These are phyloP conservation scores for Leuciscus waleckii DNA, from an alignment of 2,797 vertebrate genomes.

Conservation along the genomic window DNA sequence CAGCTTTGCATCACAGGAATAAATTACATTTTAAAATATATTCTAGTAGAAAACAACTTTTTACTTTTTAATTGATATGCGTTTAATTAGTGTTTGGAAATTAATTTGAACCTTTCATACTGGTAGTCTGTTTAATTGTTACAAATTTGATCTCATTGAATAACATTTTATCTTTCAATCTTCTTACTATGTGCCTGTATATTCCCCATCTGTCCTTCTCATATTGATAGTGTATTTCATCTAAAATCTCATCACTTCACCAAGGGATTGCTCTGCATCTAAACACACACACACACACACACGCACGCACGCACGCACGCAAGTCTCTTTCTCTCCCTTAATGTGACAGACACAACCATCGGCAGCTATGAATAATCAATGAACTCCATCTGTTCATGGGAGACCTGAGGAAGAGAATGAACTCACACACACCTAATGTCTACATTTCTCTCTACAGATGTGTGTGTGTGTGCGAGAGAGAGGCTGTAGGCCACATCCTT, in stretches of 20 bases:
- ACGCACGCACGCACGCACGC: slow-evolving; percentile 23
- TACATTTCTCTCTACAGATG: slow-evolving; percentile 17
- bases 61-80: too few species aligned
- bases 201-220: slow-evolving; percentile 26
- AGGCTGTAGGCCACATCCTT: slow-evolving; percentile 42
- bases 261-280: slow-evolving; percentile 24
- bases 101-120: not conserved
- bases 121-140: not conserved
- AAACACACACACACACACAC: slow-evolving; percentile 29
- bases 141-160: not conserved
- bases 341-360: slow-evolving; percentile 80
- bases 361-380: slow-evolving; percentile 85
- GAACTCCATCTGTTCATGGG: slow-evolving; percentile 82
- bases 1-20: not conserved
- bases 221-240: slow-evolving; percentile 67
- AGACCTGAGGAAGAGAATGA: slow-evolving; percentile 68
- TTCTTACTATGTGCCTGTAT: not conserved
- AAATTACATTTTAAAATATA: not conserved
- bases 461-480: slow-evolving; percentile 24
- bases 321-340: slow-evolving; percentile 22
- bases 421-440: slow-evolving; percentile 31
- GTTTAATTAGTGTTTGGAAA: not conserved
- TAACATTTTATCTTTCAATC: not conserved
- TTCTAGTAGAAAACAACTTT: not conserved
- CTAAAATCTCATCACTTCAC: slow-evolving; percentile 38